These are phyloP conservation scores for Onychomys leucogaster DNA, from an alignment of 2,797 vertebrate genomes.

Conservation along the genomic window DNA sequence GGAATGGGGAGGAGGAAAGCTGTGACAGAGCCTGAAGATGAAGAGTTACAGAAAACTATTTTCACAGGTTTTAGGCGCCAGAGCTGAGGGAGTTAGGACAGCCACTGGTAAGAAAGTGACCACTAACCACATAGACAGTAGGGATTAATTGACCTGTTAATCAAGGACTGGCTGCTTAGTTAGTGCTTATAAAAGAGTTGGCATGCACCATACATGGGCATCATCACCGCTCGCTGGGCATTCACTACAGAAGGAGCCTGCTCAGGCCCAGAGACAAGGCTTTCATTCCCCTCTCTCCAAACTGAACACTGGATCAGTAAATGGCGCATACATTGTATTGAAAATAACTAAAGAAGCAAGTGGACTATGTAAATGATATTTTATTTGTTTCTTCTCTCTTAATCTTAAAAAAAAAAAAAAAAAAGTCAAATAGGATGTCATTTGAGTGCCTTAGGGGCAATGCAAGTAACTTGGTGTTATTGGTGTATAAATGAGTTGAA, in stretches of 20 bases:
- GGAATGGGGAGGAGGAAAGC: constrained; percentile 38
- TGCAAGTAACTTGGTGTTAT: not conserved
- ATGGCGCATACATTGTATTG: not conserved
- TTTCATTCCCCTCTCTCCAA: constrained; percentile 48
- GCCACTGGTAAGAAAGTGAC: constrained; percentile 44
- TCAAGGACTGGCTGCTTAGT: constrained; percentile 61
- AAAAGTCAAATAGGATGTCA: not conserved
- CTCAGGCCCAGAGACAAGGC: not conserved
- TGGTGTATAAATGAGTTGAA: not conserved
- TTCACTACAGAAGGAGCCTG: not conserved
- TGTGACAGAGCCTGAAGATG: constrained; percentile 7
- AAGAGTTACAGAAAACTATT: constrained; percentile 39
- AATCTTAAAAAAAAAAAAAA: not conserved
- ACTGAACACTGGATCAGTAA: constrained; percentile 9
- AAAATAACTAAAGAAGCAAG: constrained; percentile 14
- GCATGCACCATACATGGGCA: not conserved
- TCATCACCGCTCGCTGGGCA: not conserved
- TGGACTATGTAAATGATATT: not conserved
- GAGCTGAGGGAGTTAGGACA: constrained; percentile 31
- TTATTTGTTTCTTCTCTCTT: constrained; percentile 4
- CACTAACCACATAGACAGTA: constrained; percentile 9
- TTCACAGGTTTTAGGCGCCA: constrained; percentile 69
- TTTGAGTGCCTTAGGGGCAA: not conserved
- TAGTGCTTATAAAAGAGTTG: constrained; percentile 52
- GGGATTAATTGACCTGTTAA: constrained; percentile 58